Conservation (phyloP, 2,797 vertebrate species). For the Thaleichthys pacificus region DNA sequence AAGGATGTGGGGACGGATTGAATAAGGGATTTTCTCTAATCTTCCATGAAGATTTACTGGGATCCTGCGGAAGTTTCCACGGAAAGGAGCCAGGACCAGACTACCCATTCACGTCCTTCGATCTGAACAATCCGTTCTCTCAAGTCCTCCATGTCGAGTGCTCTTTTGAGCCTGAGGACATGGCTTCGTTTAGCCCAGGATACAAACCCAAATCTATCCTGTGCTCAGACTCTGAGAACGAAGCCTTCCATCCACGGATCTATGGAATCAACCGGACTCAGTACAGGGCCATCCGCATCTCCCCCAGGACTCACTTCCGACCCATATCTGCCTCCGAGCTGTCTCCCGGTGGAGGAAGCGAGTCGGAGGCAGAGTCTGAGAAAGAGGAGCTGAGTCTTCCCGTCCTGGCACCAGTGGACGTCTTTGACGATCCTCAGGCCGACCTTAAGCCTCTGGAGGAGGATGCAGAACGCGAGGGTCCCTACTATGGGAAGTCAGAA, state of each 20-base stretch:
- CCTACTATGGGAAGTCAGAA: constrained; percentile 97
- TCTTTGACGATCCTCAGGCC: constrained; percentile 93
- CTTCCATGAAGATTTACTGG: constrained; percentile 99
- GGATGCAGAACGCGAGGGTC: constrained; percentile 96
- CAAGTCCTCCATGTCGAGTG: constrained; percentile 99
- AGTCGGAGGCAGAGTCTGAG: constrained; percentile 96
- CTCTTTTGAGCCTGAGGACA: constrained; percentile 97
- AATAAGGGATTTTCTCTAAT: constrained; percentile 98
- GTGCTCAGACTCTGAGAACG: constrained; percentile 93
- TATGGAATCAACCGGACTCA: constrained; percentile 94
- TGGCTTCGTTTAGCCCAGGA: constrained; percentile 92
- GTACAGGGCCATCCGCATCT: constrained; percentile 98
- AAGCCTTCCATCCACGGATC: constrained; percentile 87
- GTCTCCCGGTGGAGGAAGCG: constrained; percentile 92
- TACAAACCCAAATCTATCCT: constrained; percentile 98
- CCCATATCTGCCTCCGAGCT: constrained; percentile 97
- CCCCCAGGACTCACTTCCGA: constrained; percentile 97
- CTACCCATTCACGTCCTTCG: constrained; percentile 95
- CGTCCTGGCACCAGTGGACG: constrained; percentile 80
- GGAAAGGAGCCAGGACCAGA: constrained; percentile 92
- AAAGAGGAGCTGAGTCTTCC: constrained; percentile 89
- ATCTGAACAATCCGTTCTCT: constrained; percentile 95
- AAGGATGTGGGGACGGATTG: constrained; percentile 84
- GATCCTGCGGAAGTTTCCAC: constrained; percentile 89
- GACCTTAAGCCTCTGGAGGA: constrained; percentile 98